These are phyloP conservation scores for Motacilla tschutschensis DNA, from an alignment of 2,113 vertebrate species.

Conservation along the genomic window DNA sequence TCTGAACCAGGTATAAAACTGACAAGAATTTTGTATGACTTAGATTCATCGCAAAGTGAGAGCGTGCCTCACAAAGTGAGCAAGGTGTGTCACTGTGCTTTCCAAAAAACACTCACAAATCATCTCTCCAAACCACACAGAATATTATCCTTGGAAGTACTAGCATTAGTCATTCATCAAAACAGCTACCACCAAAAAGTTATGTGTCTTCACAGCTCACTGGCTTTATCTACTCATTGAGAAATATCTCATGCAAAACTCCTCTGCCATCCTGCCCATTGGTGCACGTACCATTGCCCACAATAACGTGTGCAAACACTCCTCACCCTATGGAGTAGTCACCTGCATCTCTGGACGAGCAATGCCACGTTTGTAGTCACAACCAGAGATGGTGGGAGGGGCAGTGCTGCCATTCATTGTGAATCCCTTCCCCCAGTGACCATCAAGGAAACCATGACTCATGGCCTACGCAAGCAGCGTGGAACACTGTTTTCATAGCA, in stretches of 20 bases:
- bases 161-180: not conserved
- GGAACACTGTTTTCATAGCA: not conserved
- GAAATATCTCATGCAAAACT: not conserved
- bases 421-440: not conserved
- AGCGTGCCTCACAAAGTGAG: not conserved
- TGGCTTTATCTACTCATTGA: not conserved
- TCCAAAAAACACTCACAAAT: slow-evolving; percentile 19
- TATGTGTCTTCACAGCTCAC: not conserved
- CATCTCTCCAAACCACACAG: not conserved
- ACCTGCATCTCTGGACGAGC: not conserved
- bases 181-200: not conserved
- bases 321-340: not conserved
- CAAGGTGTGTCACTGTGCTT: not conserved
- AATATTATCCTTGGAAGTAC: not conserved
- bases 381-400: not conserved
- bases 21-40: not conserved
- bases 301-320: accelerated
- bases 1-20: not conserved
- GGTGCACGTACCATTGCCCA: not conserved
- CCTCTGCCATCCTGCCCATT: not conserved
- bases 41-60: not conserved
- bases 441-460: not conserved
- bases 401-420: not conserved
- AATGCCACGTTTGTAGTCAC: not conserved
- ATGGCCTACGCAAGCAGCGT: not conserved